Evolutionary conservation across 2,888 invertebrate genomes (phyloP).

Genomic region (Epirrita christyi): DNA sequence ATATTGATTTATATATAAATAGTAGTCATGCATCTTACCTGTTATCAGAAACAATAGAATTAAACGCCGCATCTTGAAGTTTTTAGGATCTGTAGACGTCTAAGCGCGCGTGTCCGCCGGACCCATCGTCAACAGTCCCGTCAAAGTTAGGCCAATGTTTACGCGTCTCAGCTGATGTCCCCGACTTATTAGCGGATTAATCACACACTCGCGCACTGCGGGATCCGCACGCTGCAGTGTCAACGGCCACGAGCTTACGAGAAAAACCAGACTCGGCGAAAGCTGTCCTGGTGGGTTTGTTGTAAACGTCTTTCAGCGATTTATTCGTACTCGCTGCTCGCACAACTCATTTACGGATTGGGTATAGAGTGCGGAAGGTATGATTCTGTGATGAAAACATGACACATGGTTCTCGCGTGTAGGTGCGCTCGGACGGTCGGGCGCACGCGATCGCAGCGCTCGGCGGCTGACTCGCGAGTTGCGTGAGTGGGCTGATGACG

Average conservation of each 20-base stretch:
- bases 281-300: slow-evolving; percentile 59
- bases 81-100: slow-evolving; percentile 50
- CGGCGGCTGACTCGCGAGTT: slow-evolving; percentile 82
- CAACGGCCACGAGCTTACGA: slow-evolving; percentile 79
- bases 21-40: slow-evolving; percentile 61
- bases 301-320: slow-evolving; percentile 45
- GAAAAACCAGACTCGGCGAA: slow-evolving; percentile 78
- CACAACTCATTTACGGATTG: slow-evolving; percentile 66
- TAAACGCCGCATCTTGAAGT: slow-evolving; percentile 71
- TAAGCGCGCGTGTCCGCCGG: slow-evolving; percentile 57
- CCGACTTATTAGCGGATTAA: slow-evolving; percentile 76
- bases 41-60: slow-evolving; percentile 70
- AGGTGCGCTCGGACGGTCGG: slow-evolving; percentile 50
- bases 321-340: slow-evolving; percentile 42
- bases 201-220: slow-evolving; percentile 83
- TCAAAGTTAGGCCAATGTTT: slow-evolving; percentile 70
- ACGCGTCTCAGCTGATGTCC: slow-evolving; percentile 80
- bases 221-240: slow-evolving; percentile 82
- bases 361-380: slow-evolving; percentile 53
- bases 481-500: slow-evolving; percentile 64
- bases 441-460: slow-evolving; percentile 78
- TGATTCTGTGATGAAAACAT: slow-evolving; percentile 80
- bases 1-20: slow-evolving; percentile 3
- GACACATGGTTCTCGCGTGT: slow-evolving; percentile 75
- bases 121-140: slow-evolving; percentile 66